These are phyloP conservation scores for Eutolmus rufibarbis DNA, from an alignment of 2,888 invertebrate genomes.

Conservation along the genomic window DNA sequence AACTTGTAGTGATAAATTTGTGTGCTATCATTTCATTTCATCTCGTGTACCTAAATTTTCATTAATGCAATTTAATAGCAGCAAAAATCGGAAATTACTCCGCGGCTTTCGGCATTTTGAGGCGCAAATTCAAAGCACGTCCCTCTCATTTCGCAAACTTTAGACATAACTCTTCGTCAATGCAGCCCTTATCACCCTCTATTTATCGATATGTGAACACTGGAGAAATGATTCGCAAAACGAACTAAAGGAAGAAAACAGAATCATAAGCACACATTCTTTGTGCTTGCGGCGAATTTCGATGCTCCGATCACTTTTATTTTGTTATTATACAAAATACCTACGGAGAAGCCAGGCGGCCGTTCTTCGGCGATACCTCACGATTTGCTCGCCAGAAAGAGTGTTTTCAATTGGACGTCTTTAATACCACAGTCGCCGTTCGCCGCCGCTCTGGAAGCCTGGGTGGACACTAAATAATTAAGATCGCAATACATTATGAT, in stretches of 20 bases:
- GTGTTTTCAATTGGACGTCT: background rate
- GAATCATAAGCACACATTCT: slow-evolving; percentile 8
- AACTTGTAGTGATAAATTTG: background rate
- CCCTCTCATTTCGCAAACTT: background rate
- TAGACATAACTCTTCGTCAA: slow-evolving; percentile 1
- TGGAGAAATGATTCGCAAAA: background rate
- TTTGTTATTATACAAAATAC: slow-evolving; percentile 16
- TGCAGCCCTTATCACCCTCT: slow-evolving; percentile 18
- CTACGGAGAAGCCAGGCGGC: background rate
- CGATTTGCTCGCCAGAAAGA: background rate
- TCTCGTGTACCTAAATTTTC: background rate
- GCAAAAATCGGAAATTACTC: slow-evolving; percentile 2
- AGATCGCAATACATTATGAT: slow-evolving; percentile 30
- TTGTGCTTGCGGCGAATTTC: background rate
- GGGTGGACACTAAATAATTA: slow-evolving; percentile 22
- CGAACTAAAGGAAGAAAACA: background rate
- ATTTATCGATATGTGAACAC: slow-evolving; percentile 32
- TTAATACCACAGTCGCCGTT: background rate
- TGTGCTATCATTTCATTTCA: background rate
- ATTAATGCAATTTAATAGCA: background rate
- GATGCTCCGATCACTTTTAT: slow-evolving; percentile 16
- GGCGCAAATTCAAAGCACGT: slow-evolving; percentile 2
- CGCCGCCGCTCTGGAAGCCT: background rate
- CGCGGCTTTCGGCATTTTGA: background rate
- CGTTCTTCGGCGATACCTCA: background rate